Conservation (phyloP, 2,888 invertebrate genomes). For the Synanthedon vespiformis region DNA sequence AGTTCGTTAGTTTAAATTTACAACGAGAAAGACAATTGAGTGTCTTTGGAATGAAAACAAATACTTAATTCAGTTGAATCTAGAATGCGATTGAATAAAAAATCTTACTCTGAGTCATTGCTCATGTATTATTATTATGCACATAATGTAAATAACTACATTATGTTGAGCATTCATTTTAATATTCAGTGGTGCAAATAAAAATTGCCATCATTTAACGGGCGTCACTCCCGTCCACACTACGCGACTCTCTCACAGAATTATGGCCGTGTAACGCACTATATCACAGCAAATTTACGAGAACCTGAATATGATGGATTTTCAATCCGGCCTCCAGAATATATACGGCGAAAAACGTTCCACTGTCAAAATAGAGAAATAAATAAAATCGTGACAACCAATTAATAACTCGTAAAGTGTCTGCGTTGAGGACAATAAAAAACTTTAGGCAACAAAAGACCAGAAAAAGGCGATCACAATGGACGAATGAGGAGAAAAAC, state of each 20-base stretch:
- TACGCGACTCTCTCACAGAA: slow-evolving; percentile 58
- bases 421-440: slow-evolving; percentile 62
- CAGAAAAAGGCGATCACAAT: slow-evolving; percentile 65
- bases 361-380: slow-evolving; percentile 69
- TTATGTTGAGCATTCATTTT: slow-evolving; percentile 49
- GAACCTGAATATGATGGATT: slow-evolving; percentile 71
- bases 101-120: too few relatives aligned
- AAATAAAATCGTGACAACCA: slow-evolving; percentile 68
- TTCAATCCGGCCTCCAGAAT: slow-evolving; percentile 62
- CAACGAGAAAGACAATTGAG: too few relatives aligned
- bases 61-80: too few relatives aligned
- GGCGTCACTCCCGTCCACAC: slow-evolving; percentile 65
- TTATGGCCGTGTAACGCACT: slow-evolving; percentile 67
- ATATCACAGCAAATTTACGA: slow-evolving; percentile 68
- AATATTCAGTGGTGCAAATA: slow-evolving; percentile 36
- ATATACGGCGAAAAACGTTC: slow-evolving; percentile 60
- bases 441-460: slow-evolving; percentile 45
- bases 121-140: too few relatives aligned
- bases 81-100: too few relatives aligned
- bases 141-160: slow-evolving; percentile 1
- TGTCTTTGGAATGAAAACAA: too few relatives aligned
- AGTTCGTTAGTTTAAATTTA: too few relatives aligned
- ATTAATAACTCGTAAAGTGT: slow-evolving; percentile 72
- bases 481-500: slow-evolving; percentile 57
- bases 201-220: slow-evolving; percentile 54